Evolutionary conservation across 37 sponge, comb jelly and placozoan genomes (phyloP), one percentile per base, ranked within the genome.

Genomic region (Ianthella basta): DNA sequence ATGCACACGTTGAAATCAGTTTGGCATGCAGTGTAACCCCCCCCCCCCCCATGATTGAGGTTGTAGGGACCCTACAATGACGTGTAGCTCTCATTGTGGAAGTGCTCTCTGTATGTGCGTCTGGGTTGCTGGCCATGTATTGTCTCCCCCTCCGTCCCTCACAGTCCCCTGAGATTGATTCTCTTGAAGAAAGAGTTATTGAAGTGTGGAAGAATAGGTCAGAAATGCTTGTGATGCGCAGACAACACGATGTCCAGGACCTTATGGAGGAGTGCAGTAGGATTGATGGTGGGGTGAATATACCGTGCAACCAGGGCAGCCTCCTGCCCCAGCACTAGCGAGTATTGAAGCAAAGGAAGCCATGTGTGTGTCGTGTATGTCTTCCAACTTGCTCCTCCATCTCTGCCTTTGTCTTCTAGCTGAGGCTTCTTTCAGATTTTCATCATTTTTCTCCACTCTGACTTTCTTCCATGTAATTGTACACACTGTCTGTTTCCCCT

Each of bases 241-340:
- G 96, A 55, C 34, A 87, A 41, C 92, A 95, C 0, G 93, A 95
- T 56, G 79, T 92, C 19, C 56, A 37, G 60, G 96, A 95, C 63
- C 55, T 83, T 69, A 67, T 84, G 16, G 85, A 82, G 64, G 92
- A 92, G 63, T 87, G 87, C 40, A 61, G 59, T 50, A 32, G 30
- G n/a, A 70, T 60, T 60, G 81, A 53, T 63, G 77, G 54, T n/a
- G 24, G 34, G 53, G 55, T 12, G 38, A n/a, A 30, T 80, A 55
- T n/a, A 4, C 20, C 23, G 15, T 37, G 38, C 77, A 38, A 21
- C 40, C 19, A 21, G 0, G 38, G 25, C 39, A 15, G 21, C 50
- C 44, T 18, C 18, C 0, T 1, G 32, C 4, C 19, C 39, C 21
- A 35, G 1, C 77, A 24, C 36, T 36, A 2, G 5, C 33, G 5